Base-by-base conservation (phyloP, 2,797 vertebrate genomes). In the Falco concolor region DNA sequence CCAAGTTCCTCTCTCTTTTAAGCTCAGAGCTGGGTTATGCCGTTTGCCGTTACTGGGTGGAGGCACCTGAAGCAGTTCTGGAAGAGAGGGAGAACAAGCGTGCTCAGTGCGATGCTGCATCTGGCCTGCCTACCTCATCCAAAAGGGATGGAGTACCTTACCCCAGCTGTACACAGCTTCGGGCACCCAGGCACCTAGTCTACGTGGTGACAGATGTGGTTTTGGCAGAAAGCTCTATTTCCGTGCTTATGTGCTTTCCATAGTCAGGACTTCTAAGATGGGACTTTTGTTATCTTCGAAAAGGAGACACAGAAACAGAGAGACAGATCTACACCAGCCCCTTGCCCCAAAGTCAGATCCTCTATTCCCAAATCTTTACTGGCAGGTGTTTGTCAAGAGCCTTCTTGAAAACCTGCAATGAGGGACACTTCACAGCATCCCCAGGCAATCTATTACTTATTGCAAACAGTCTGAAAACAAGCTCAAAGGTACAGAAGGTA, bases 171-270 rank as follows among this genome's bases (percentile, higher is more conserved):
- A 14, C 34, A 23, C 42, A 70, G 42, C 81, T 75, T 30, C 57
- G 27, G 36, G 17, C 42, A 64, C 20, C 30, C 20, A 44, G 64
- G 23, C 17, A n/a, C 32, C 40, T 5, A 13, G 10, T 38, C 47
- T 22, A 25, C 3, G 2, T 22, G 8, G 32, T 32, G 69, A 23
- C 36, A 70, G 24, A 45, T 0, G 1, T 2, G 2, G 6, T 3
- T 57, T 42, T 49, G 47, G 10, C 38, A 84, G 30, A 75, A 67
- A 52, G 30, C 1, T 32, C 6, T 50, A 5, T 38, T 75, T 57
- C 34, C 40, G 11, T 34, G 1, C 40, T 36, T 20, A 4, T 5
- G 7, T 40, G 45, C 30, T 64, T 68, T 77, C 64, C 21, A 56
- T 1, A 60, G 8, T 9, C n/a, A 38, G 10, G n/a, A 38, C 49